These are phyloP conservation scores for Amblyopsis hoosieri DNA, from an alignment of 2,797 vertebrate species.

Conservation along the genomic window DNA sequence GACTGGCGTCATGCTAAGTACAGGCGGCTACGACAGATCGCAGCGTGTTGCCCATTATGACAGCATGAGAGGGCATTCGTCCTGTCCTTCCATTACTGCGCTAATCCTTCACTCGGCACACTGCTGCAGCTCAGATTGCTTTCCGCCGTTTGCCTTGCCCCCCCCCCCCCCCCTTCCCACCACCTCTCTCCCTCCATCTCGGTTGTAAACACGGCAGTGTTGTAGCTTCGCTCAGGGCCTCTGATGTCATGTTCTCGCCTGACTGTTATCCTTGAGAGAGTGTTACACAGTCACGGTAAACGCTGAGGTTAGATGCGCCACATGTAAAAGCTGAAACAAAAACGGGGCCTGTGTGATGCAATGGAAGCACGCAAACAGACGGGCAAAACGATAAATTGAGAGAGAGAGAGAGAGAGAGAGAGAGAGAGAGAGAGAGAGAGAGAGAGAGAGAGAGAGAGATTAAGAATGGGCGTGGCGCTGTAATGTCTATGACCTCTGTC, in stretches of 20 bases:
- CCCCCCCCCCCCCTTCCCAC: too few species aligned
- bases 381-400: constrained; percentile 22
- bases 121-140: constrained; percentile 57
- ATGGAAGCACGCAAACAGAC: constrained; percentile 8
- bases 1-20: constrained; percentile 33
- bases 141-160: not conserved
- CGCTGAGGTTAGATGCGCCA: not conserved
- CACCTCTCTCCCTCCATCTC: constrained; percentile 25
- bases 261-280: not conserved
- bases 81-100: constrained; percentile 50
- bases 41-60: constrained; percentile 54
- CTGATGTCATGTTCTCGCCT: constrained; percentile 7
- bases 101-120: constrained; percentile 65
- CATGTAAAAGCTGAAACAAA: not conserved
- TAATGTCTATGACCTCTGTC: constrained; percentile 46
- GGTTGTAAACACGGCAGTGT: constrained; percentile 36
- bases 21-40: constrained; percentile 44
- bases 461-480: constrained; percentile 30
- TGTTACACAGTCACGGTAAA: not conserved
- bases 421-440: constrained; percentile 32
- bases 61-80: constrained; percentile 49
- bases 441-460: not conserved
- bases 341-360: constrained; percentile 10
- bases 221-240: constrained; percentile 11
- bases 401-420: constrained; percentile 11